Conservation (phyloP, 2,797 vertebrate species). For the Neostethus bicornis region DNA sequence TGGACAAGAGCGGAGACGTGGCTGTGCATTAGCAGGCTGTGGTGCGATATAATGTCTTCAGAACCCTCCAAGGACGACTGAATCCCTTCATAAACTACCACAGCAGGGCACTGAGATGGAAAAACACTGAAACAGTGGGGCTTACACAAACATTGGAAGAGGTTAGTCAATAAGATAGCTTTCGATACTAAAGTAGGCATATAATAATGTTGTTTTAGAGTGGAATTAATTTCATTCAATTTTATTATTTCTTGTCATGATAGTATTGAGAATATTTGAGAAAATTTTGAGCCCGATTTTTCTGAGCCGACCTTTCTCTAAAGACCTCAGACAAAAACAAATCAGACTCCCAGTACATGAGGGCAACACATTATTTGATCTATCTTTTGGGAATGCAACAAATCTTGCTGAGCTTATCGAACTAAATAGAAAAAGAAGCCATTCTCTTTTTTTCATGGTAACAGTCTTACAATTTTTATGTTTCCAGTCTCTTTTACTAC, state of each 20-base stretch:
- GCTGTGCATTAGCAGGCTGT: slow-evolving; percentile 27
- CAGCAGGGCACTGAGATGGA: slow-evolving; percentile 20
- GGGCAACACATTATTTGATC: slow-evolving; percentile 6
- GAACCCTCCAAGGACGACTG: slow-evolving; percentile 33
- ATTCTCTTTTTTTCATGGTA: neutral
- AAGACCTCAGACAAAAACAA: neutral
- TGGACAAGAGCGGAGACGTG: slow-evolving; percentile 39
- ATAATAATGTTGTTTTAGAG: slow-evolving; percentile 16
- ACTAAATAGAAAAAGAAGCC: neutral
- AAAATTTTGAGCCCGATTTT: slow-evolving; percentile 12
- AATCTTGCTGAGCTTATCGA: slow-evolving; percentile 2
- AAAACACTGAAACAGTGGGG: slow-evolving; percentile 33
- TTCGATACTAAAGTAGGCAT: slow-evolving; percentile 2
- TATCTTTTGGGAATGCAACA: slow-evolving; percentile 2
- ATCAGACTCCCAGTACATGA: slow-evolving; percentile 26
- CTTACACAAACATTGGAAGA: slow-evolving; percentile 41
- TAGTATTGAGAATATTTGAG: slow-evolving; percentile 12
- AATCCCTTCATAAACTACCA: slow-evolving; percentile 40
- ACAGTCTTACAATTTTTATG: slow-evolving; percentile 1
- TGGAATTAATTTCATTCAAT: slow-evolving; percentile 8
- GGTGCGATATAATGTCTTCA: slow-evolving; percentile 28
- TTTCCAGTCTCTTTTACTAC: neutral
- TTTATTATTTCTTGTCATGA: slow-evolving; percentile 21
- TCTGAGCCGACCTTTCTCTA: slow-evolving; percentile 11
- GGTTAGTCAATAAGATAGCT: slow-evolving; percentile 21